These are phyloP conservation scores for Adrianichthys oophorus DNA, from an alignment of 2,797 vertebrate species.

Conservation along the genomic window DNA sequence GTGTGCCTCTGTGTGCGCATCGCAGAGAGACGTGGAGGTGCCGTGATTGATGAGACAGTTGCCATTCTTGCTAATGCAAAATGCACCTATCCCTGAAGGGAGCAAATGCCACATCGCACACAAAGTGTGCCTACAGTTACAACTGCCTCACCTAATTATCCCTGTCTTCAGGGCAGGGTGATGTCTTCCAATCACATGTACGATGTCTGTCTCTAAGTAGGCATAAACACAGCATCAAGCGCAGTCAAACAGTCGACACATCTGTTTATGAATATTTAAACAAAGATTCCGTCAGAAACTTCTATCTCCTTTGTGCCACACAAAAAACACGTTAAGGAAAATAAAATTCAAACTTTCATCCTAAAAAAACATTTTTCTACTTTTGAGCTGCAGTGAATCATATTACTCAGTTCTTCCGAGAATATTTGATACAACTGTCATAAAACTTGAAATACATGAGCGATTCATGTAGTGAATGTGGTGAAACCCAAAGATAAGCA, in stretches of 20 bases:
- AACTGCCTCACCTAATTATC: conserved; percentile 65
- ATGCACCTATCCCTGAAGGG: conserved; percentile 66
- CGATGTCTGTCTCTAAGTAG: conserved; percentile 23
- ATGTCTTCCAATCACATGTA: conserved; percentile 45
- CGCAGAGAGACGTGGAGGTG: conserved; percentile 66
- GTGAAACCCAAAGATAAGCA: too few species aligned
- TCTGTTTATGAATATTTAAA: conserved; percentile 1
- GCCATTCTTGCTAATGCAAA: conserved; percentile 83
- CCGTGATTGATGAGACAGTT: conserved; percentile 88
- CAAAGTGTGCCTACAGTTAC: conserved; percentile 28
- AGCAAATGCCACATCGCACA: conserved; percentile 68
- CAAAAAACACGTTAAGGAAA: neutral
- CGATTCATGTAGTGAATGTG: neutral
- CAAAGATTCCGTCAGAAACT: neutral
- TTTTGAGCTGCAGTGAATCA: too few species aligned
- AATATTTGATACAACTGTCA: too few species aligned
- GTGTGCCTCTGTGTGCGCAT: conserved; percentile 16
- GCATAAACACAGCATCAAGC: conserved; percentile 1
- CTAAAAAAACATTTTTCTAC: too few species aligned
- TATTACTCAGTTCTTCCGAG: too few species aligned
- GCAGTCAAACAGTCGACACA: neutral
- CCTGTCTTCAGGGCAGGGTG: conserved; percentile 38
- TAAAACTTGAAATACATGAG: too few species aligned
- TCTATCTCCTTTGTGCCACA: neutral
- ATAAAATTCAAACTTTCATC: neutral